Evolutionary conservation across 2,797 vertebrate genomes (phyloP).

Genomic region (Paratrypauchen microcephalus): DNA sequence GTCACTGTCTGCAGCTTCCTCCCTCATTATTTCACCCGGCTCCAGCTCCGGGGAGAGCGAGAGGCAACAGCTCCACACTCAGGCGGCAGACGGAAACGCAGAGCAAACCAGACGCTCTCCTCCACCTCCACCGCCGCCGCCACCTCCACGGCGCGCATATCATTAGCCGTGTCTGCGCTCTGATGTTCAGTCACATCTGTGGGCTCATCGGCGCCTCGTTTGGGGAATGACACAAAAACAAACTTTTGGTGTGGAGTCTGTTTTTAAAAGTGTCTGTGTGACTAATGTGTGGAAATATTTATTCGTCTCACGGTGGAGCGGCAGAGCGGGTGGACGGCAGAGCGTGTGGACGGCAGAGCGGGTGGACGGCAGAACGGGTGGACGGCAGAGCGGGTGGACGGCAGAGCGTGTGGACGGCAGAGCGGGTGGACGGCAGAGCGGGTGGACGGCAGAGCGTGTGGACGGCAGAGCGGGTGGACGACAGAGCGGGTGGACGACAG

Average conservation of each 20-base stretch:
- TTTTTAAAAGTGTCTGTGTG: constrained; percentile 14
- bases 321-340: neutral
- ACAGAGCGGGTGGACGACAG: neutral
- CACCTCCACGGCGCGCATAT: constrained; percentile 64
- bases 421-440: neutral
- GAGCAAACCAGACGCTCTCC: constrained; percentile 60
- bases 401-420: constrained; percentile 8
- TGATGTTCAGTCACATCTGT: constrained; percentile 51
- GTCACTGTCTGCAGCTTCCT: constrained; percentile 64
- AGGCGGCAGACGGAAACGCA: constrained; percentile 66
- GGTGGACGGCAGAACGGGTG: too few relatives aligned
- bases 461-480: constrained; percentile 3
- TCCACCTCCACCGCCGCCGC: constrained; percentile 66
- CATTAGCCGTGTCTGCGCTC: constrained; percentile 55
- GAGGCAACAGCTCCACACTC: constrained; percentile 79
- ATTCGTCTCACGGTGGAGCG: constrained; percentile 7
- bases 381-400: neutral
- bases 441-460: neutral
- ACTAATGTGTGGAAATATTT: constrained; percentile 15
- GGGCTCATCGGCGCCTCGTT: constrained; percentile 44
- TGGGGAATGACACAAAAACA: constrained; percentile 40
- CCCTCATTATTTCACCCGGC: constrained; percentile 66
- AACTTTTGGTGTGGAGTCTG: constrained; percentile 29
- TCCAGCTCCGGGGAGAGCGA: constrained; percentile 37
- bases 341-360: constrained; percentile 4